phyloP scores from a whole-genome alignment of 2,113 vertebrate genomes.

The Poecilia latipinna region DNA sequence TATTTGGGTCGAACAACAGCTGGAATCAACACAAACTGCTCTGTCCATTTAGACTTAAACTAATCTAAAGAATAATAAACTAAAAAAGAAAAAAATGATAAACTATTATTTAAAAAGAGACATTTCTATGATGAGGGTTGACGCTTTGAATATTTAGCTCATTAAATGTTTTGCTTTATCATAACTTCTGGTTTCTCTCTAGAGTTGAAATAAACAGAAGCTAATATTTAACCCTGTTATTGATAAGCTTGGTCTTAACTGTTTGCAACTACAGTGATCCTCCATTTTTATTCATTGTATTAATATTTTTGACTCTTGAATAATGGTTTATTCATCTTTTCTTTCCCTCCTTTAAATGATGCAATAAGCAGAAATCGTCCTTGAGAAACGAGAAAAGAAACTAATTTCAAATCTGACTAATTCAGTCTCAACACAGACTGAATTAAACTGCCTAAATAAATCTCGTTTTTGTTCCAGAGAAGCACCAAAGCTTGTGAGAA shows the following conservation, averaged over 20 bases:
- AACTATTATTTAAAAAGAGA: not conserved
- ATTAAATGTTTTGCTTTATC: no score
- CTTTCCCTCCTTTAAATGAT: not conserved
- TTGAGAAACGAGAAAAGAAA: not conserved
- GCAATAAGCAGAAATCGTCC: not conserved
- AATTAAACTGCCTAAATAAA: not conserved
- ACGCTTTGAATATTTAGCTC: no score
- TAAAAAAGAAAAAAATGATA: not conserved
- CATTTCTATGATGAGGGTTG: not conserved
- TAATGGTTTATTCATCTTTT: not conserved
- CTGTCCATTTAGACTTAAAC: not conserved
- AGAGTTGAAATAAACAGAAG: no score
- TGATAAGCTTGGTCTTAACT: not conserved
- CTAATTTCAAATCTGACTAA: no score
- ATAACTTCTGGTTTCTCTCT: no score
- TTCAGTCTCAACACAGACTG: not conserved
- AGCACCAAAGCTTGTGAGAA: not conserved
- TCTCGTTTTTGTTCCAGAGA: constrained; percentile 36
- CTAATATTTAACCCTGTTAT: not conserved
- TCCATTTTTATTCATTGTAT: not conserved
- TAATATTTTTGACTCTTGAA: not conserved
- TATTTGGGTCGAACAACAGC: no score
- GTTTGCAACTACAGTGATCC: not conserved
- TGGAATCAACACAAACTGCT: no score
- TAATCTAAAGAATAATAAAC: not conserved